phyloP scores from a whole-genome alignment of 2,888 invertebrate species.

The Epirrita christyi region DNA sequence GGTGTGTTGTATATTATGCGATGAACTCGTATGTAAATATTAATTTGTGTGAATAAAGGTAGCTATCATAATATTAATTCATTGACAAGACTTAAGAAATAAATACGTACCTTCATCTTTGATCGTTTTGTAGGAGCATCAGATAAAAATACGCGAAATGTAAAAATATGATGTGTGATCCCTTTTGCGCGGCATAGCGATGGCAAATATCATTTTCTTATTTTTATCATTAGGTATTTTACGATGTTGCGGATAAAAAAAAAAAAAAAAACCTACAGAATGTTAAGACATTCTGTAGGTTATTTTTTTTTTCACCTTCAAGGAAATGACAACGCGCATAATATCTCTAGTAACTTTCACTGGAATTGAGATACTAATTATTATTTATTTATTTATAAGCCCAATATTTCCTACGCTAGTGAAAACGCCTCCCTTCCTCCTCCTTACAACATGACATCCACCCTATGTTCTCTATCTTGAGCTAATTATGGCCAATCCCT shows the following conservation, averaged over 20 bases:
- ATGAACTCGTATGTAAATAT: slow-evolving; percentile 37
- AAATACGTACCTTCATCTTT: slow-evolving; percentile 18
- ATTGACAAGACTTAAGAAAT: slow-evolving; percentile 29
- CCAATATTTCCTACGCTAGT: too few relatives aligned
- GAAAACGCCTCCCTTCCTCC: too few relatives aligned
- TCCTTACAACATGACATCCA: too few relatives aligned
- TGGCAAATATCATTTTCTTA: slow-evolving; percentile 1
- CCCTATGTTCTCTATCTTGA: too few relatives aligned
- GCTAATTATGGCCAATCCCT: too few relatives aligned
- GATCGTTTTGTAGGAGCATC: slow-evolving; percentile 12
- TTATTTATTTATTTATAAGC: too few relatives aligned
- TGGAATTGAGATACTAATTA: too few relatives aligned
- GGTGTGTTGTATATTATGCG: slow-evolving; percentile 47
- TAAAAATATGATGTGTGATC: slow-evolving; percentile 2
- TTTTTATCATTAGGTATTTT: background rate
- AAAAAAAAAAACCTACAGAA: too few relatives aligned
- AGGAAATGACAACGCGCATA: too few relatives aligned
- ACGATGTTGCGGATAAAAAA: background rate
- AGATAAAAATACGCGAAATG: slow-evolving; percentile 5
- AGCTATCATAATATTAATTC: slow-evolving; percentile 26
- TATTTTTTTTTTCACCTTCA: too few relatives aligned
- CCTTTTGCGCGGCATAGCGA: slow-evolving; percentile 3
- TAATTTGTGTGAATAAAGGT: slow-evolving; percentile 31
- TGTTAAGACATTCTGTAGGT: too few relatives aligned
- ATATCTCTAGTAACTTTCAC: too few relatives aligned